phyloP scores from a whole-genome alignment of 2,888 invertebrate genomes.

The Electrophaes corylata region DNA sequence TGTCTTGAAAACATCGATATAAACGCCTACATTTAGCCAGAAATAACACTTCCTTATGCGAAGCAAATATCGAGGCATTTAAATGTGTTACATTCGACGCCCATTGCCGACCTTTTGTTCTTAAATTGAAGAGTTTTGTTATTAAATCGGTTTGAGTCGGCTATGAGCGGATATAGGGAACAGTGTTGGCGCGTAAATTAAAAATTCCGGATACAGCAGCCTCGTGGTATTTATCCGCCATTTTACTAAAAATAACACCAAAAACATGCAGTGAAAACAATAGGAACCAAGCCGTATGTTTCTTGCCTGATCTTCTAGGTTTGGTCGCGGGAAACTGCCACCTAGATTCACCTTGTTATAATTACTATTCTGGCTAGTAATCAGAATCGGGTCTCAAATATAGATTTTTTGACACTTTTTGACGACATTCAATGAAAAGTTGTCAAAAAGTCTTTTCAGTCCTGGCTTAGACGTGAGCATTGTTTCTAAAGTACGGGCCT shows the following conservation, averaged over 20 bases:
- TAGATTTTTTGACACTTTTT: too few species aligned
- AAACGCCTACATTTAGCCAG: not conserved
- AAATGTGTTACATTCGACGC: conserved; percentile 20
- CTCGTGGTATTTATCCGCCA: conserved; percentile 5
- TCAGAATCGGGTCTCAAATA: too few species aligned
- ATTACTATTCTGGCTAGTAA: too few species aligned
- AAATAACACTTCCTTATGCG: not conserved
- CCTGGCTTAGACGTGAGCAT: too few species aligned
- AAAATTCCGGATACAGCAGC: conserved; percentile 52
- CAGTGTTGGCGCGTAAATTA: conserved; percentile 57
- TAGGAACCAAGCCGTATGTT: not conserved
- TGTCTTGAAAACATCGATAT: not conserved
- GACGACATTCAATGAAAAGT: too few species aligned
- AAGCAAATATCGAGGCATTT: conserved; percentile 16
- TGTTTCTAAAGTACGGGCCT: too few species aligned
- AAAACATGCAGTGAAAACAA: conserved; percentile 1
- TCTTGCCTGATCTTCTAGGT: too few species aligned
- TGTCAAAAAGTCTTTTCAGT: too few species aligned
- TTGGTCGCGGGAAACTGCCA: too few species aligned
- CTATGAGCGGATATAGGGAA: conserved; percentile 56
- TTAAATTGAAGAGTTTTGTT: conserved; percentile 32
- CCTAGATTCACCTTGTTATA: too few species aligned
- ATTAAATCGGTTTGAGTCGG: conserved; percentile 40
- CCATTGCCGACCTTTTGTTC: conserved; percentile 25
- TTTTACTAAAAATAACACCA: conserved; percentile 21